Percentiles rank a stretch among this genome's conserved stretches.
Evolutionary conservation across 2,797 vertebrate species (phyloP).

Genomic region (Tauraco hartlaubi): DNA sequence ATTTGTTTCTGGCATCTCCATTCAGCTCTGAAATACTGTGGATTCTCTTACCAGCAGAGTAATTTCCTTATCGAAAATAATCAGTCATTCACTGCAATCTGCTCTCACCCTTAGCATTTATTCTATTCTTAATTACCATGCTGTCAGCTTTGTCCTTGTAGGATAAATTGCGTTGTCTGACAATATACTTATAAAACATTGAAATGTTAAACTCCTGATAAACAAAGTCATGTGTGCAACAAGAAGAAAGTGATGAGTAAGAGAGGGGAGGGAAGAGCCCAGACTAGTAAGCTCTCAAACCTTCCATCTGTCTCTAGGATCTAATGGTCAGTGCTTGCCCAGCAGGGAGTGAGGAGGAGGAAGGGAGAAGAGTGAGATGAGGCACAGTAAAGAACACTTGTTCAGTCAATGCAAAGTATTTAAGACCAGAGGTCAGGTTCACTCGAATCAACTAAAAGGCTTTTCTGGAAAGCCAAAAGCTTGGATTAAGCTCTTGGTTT

Average conservation of each 20-base stretch:
- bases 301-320: background rate
- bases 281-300: background rate
- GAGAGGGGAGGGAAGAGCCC: background rate
- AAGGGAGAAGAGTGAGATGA: background rate
- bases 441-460: background rate
- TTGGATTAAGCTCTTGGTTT: constrained; percentile 10
- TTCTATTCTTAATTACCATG: constrained; percentile 59
- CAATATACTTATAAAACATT: background rate
- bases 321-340: background rate
- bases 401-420: background rate
- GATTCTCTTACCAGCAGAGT: constrained; percentile 2
- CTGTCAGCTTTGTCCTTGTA: constrained; percentile 12
- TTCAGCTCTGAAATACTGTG: background rate
- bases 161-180: constrained; percentile 17
- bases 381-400: background rate
- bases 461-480: background rate
- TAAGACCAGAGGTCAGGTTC: background rate
- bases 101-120: constrained; percentile 43
- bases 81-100: constrained; percentile 56
- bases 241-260: background rate
- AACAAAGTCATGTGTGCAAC: background rate
- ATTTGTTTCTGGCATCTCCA: background rate
- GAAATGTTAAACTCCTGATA: constrained; percentile 5
- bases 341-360: background rate
- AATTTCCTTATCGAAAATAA: constrained; percentile 41